Evolutionary conservation across 35 echinoderm and acorn worm species (phyloP), one percentile per base, ranked within the genome.

Genomic region (Lytechinus pictus): DNA sequence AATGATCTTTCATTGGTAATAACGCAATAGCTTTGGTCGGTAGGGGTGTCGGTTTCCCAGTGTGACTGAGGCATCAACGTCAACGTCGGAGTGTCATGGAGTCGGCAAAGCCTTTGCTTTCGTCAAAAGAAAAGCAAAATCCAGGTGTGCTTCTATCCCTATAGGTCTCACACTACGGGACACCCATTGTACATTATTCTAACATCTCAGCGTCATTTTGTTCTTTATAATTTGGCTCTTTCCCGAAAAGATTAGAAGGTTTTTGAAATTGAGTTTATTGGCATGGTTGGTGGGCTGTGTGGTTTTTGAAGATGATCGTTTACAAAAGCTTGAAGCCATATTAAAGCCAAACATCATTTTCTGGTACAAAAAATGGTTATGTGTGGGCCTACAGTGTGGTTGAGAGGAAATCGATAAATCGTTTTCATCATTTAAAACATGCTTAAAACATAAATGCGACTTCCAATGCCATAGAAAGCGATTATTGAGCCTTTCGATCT

Each of bases 61-160:
- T 44, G 33, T 44, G 33, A 44, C 33, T 44, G 0, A 2, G 33
- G 33, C 33, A 44, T 44, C 33, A 2, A 79, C 16, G n/a, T 7
- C 3, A 71, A 79, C 3, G 9, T 58, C 16, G 7, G 66, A 79
- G 66, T 5, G 66, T 24, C 21, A 16, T 24, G 19, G 66, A 79
- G 66, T 79, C 66, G 66, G 66, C 21, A 79, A 79, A 79, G 24
- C 66, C 66, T 79, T 79, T 79, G 66, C 66, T 79, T 79, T 79
- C 66, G 21, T n/a, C 66, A 79, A 79, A 79, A 79, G 66, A 79
- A 79, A 79, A 16, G 66, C 66, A 79, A 16, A 79, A 24, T 4
- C 66, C 66, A 79, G 66, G 66, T 79, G 66, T 79, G n/a, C 8
- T n/a, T 19, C 21, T 14, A 16, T 24, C 66, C n/a, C 66, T 24